Evolutionary conservation across 1,140 invertebrate species (phyloP), one percentile per base, ranked within the genome.

Genomic region (Drepana arcuata): DNA sequence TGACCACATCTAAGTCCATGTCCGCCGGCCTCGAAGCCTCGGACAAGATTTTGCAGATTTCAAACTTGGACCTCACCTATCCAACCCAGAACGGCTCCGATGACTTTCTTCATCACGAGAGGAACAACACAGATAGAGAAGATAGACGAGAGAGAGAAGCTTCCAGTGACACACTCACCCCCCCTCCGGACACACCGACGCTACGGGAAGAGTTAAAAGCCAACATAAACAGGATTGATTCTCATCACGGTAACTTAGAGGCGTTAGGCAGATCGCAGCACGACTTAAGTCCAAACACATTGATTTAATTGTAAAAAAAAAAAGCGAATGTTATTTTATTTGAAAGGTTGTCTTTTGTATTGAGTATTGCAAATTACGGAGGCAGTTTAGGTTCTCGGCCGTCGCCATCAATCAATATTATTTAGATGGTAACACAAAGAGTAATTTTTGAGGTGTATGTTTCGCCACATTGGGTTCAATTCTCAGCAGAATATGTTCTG

Each of bases 171-270:
- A 49, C 45, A 1, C 12, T 46, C 7, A 26, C 24, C 4, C 41
- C 38, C 7, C 43, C 35, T 5, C 41, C 46, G 4, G 38, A 29
- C 9, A 44, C 47, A 0, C 62, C 48, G 7, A 25, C 47, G 10
- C 47, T 48, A 0, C 28, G 46, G 16, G 69, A 83, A 9, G 80
- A 83, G 1, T 53, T 81, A 1, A 84, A 84, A 46, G 83, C 83
- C 1, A 84, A 84, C 27, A 83, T 84, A 47, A 84, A 83, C 21
- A 64, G 80, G 31, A 83, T 84, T 23, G 80, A 83, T 33, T 84
- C 79, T 0, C 80, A 84, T 39, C 83, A 83, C 39, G 70, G 66
- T 32, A 83, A 70, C 41, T 51, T 84, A 12, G 80, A 84, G 12
- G 31, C 51, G 0, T 36, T 84, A 6, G 73, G 47, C 2, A 51